phyloP scores from a whole-genome alignment of 2,113 vertebrate genomes.

The human region GRCh38 chr11:48464001-48464500 shows the following conservation, averaged over 20 bases:
- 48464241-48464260: constrained; percentile 77
- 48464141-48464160: constrained; percentile 74
- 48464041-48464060: not conserved
- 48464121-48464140: constrained; percentile 77
- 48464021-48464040: not conserved
- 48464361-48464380: constrained; percentile 60
- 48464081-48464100: constrained; percentile 71
- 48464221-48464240: constrained; percentile 76
- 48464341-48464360: constrained; percentile 74
- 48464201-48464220: constrained; percentile 70
- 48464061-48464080: not conserved
- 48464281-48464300: constrained; percentile 19
- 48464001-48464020: not conserved
- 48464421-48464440: constrained; percentile 69
- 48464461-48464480: constrained; percentile 71
- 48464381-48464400: constrained; percentile 57
- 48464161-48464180: constrained; percentile 75
- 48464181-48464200: constrained; percentile 57
- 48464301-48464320: constrained; percentile 43
- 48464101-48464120: constrained; percentile 79
- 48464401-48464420: not conserved
- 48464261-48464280: constrained; percentile 79
- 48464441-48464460: constrained; percentile 79
- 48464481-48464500: constrained; percentile 68
- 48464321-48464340: constrained; percentile 72